These are phyloP conservation scores for Budorcas taxicolor DNA, from an alignment of 2,113 vertebrate genomes.

Conservation along the genomic window DNA sequence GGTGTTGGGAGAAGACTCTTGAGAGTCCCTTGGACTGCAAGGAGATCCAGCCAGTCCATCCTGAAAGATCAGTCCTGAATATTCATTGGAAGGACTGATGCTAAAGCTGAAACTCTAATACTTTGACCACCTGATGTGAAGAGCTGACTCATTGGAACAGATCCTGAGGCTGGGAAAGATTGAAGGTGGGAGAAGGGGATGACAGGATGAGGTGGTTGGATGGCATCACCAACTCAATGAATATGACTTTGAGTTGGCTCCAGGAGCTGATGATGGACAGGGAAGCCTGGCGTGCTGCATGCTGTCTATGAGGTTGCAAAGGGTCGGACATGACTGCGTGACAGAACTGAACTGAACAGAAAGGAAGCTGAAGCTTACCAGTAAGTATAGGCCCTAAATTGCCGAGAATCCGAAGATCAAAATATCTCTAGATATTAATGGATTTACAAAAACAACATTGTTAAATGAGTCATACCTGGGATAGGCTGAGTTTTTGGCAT, in stretches of 20 bases:
- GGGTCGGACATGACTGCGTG: fast-evolving
- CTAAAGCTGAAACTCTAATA: neutral
- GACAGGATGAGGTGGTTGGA: neutral
- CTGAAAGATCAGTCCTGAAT: neutral
- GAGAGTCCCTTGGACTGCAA: neutral
- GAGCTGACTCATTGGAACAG: neutral
- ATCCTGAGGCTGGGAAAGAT: neutral
- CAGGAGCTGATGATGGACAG: neutral
- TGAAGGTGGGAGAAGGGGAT: neutral
- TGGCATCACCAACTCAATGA: neutral
- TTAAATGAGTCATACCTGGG: neutral
- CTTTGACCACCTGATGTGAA: neutral
- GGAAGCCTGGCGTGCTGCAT: neutral
- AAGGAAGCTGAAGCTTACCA: neutral
- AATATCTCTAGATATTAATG: neutral
- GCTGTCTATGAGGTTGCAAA: neutral
- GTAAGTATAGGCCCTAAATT: neutral
- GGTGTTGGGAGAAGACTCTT: neutral
- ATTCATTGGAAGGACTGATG: neutral
- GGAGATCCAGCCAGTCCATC: neutral
- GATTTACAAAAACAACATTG: neutral
- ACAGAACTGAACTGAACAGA: neutral
- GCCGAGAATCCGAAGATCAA: neutral
- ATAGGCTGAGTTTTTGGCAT: neutral
- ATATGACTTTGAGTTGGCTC: neutral